phyloP scores from a whole-genome alignment of 2,113 vertebrate species.

The Crotophaga sulcirostris region DNA sequence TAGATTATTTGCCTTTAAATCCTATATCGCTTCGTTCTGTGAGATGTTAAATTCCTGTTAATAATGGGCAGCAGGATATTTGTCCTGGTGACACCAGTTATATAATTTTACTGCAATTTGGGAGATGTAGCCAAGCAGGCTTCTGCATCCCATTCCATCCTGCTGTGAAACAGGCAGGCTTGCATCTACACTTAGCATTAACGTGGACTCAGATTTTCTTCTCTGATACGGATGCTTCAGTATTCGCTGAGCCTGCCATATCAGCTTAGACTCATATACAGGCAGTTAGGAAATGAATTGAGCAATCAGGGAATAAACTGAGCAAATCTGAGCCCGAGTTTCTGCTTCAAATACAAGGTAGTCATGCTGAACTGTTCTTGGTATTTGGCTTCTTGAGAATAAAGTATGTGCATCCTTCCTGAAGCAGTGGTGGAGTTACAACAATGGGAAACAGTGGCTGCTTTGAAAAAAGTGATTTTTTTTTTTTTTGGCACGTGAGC shows the following conservation, averaged over 20 bases:
- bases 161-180: background rate
- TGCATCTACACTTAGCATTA: background rate
- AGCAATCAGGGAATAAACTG: background rate
- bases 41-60: background rate
- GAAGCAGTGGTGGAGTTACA: background rate
- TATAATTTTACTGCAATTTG: background rate
- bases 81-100: background rate
- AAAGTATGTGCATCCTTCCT: background rate
- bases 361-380: background rate
- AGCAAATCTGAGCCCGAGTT: background rate
- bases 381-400: background rate
- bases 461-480: background rate
- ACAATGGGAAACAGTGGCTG: background rate
- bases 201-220: background rate
- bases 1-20: background rate
- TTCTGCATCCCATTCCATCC: background rate
- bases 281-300: background rate
- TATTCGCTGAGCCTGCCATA: background rate
- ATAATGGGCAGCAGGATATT: background rate
- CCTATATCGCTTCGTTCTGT: background rate
- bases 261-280: background rate
- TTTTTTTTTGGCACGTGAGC: background rate
- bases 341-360: background rate
- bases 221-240: rapidly evolving
- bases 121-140: background rate